Base-by-base conservation (phyloP, 2,888 invertebrate genomes). In the Gerosis bhagava region DNA sequence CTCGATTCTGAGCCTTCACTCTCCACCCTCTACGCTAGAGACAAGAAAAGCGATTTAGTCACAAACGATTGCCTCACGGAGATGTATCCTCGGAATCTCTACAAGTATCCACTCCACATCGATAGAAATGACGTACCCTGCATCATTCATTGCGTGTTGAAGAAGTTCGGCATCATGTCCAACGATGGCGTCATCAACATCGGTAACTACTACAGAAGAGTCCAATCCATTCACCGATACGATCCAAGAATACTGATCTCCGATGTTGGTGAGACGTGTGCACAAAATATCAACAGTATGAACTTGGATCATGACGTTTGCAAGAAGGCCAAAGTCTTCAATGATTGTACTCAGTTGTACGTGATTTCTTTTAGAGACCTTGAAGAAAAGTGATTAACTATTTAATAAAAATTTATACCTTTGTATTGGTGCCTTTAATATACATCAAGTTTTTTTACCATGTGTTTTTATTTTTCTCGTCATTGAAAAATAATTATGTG, bases 261-360 rank as follows among this genome's bases (percentile, higher is more conserved):
- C 1, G 87, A 88, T 53, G 87, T 87, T 0, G 87, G 81, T 0
- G 87, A 88, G 15, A 87, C 87, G 0, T 88, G 87, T 25, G 86
- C 83, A 0, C 76, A 81, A 39, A 87, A 83, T 53, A 84, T 86
- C 16, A 86, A 86, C 39, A 71, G 75, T 2, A 86, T 87, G 87
- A 84, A 83, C 41, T 54, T 86, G 22, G 86, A 86, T 35, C 83
- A 87, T 13, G 87, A 88, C 50, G 80, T 86, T 0, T 88, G 87
- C 53, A 84, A 83, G 54, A 88, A 87, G 50, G 87, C 87, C 0
- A 88, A 86, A 52, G 83, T 86, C 1, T 88, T 88, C 51, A 88
- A 88, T 49, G 87, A 88, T 22, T 88, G 87, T 49, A 88, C 87
- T 6, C 87, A 87, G 54, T 52, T 88, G 12, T 88, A 86, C 50